Evolutionary conservation across 2,113 vertebrate species (phyloP), one percentile per base, ranked within the genome.

Genomic region (Lonchura striata): DNA sequence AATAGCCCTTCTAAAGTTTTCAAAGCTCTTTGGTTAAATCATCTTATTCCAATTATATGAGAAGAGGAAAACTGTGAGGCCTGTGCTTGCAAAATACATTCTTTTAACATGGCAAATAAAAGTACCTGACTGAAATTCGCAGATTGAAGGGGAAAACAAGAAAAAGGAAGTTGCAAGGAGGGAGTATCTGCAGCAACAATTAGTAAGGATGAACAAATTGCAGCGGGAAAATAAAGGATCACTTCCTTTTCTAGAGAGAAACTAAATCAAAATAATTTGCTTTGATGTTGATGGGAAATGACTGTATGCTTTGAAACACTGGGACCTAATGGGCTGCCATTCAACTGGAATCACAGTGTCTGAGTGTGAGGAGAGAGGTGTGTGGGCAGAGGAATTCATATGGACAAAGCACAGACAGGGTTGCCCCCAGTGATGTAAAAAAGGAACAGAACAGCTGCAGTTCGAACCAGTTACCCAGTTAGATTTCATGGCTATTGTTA

Each of bases 261-360:
- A 86, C 28, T 70, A 83, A 81, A 88, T 63, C 42, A 76, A 41
- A 87, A n/a, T 86, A 41, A 75, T 76, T 85, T 88, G 19, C 92
- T 97, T 96, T 96, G 66, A 94, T 92, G 85, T 86, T 74, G 75
- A 82, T 80, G 52, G 82, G 63, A 97, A 96, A 95, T 96, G 53
- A 66, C 56, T 49, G 53, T 60, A 52, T 35, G 15, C 9, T 88
- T 92, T 84, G 72, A 76, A 92, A 92, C 75, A 31, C 1, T 33
- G 44, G 33, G 61, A 69, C 49, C 35, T 88, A 90, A 90, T n/a
- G 61, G 41, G 44, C 75, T 88, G 54, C 46, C 59, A 35, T 80
- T 70, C 0, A 0, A 86, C 27, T 59, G 56, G 53, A 95, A 90
- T 56, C 9, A 6, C 70, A 75, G 11, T 8, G 7, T 78, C 64